Conservation (phyloP, 1,140 invertebrate species). For the Calliphora vicina region DNA sequence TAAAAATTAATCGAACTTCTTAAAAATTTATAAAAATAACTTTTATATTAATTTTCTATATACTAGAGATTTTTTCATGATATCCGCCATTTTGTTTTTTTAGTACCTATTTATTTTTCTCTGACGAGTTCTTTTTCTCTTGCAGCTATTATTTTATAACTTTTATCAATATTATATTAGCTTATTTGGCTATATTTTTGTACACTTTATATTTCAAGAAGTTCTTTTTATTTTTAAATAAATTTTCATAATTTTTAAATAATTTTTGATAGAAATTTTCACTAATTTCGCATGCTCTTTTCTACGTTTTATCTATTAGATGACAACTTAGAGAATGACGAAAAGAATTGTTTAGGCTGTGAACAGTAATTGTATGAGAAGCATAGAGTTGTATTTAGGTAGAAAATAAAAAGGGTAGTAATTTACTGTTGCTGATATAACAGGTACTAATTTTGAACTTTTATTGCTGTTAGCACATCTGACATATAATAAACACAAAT, state of each 20-base stretch:
- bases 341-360: background rate
- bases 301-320: background rate
- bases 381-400: background rate
- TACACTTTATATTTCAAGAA: background rate
- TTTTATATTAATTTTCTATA: background rate
- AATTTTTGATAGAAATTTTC: background rate
- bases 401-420: background rate
- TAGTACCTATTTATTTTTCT: background rate
- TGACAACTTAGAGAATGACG: background rate
- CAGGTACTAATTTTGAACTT: too few relatives aligned
- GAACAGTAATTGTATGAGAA: background rate
- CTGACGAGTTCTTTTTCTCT: background rate
- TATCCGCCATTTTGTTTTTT: conserved; percentile 25
- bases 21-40: background rate
- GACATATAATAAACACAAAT: too few relatives aligned
- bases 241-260: background rate
- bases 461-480: too few relatives aligned
- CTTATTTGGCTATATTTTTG: background rate
- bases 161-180: background rate
- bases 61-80: background rate
- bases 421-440: too few relatives aligned
- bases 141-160: background rate
- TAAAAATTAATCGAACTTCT: background rate
- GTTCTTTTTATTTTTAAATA: background rate
- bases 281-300: background rate